Evolutionary conservation across 2,797 vertebrate genomes (phyloP), one percentile per base, ranked within the genome.

Genomic region (Halcyon chelicuti): DNA sequence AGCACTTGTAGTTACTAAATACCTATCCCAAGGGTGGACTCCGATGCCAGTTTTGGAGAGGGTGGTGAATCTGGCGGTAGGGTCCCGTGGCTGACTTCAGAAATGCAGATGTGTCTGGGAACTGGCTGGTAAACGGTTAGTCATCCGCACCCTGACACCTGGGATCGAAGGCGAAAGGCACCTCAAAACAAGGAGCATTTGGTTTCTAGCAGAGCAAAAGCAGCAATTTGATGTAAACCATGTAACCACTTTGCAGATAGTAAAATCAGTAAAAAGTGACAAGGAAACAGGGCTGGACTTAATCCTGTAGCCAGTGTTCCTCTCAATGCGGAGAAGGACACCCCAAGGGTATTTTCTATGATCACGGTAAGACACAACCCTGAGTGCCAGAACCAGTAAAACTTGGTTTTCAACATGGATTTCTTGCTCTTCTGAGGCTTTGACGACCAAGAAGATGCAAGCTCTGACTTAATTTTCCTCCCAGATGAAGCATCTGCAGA

Each of bases 21-120:
- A 23, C 54, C 57, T 49, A 1, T 12, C 40, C 40, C 14, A 18
- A 52, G 42, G 31, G 10, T 23, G 40, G 57, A 37, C 7, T 68
- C 35, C 31, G 63, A 11, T 68, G 49, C 16, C 66, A 10, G 0
- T 25, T 49, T 42, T 35, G 62, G 20, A 62, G 42, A 63, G 14
- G 19, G 19, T 8, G 44, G 15, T 35, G 39, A 35, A 12, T 17
- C 17, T 29, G 60, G 23, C 0, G 0, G 37, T 42, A 35, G 1
- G 1, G 31, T 76, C 67, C 61, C 2, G 0, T 14, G 40, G 40
- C 44, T 55, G 57, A n/a, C 25, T 42, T 78, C 29, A 39, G 66
- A 46, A 74, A 52, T 16, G n/a, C n/a, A 46, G 19, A 10, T 0
- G 1, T 21, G 37, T 23, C 55, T 18, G 71, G 77, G 47, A 55